Evolutionary conservation across 2,888 invertebrate genomes (phyloP), one percentile per base, ranked within the genome.

Genomic region (Archips crataeganus): DNA sequence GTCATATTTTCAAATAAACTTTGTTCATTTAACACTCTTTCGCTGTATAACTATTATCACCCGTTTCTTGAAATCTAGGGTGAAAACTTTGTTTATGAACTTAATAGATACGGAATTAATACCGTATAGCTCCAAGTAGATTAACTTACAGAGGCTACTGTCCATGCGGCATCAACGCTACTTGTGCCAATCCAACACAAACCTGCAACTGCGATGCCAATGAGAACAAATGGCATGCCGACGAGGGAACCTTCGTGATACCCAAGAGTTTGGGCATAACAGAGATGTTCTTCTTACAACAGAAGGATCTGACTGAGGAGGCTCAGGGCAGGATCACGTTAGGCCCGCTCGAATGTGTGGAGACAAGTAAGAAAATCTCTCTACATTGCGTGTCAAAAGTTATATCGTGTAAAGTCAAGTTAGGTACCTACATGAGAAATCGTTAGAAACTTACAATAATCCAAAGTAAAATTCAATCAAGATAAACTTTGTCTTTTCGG

Each of bases 181-280:
- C 97, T 70, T 98, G 98, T 90, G 97, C 97, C 65, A 97, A 97
- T 86, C 96, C 97, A 51, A 96, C 96, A 64, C 96, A 97, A 83
- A 97, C 97, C 80, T 99, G 99, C 93, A 98, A 98, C 90, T 99
- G 99, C 85, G 99, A 99, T 89, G 96, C 97, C 15, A 96, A 97
- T 67, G 97, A 97, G 84, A 97, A 96, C 79, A 97, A 98, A 89
- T 98, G 98, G 98, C 95, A 97, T 78, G 97, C 97, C 1, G 99
- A 99, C 85, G 98, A 98, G 90, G 98, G 98, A 3, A 97, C 96
- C 80, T 97, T 98, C 83, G 96, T 96, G 10, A 96, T 96, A 78
- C 97, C 97, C 0, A 96, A 96, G 79, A 98, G 98, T 83, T 95
- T 99, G 77, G 98, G 98, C 32, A 97, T 99, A 71, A 98, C 97